Conservation (phyloP, 2,113 vertebrate species). For the Microcebus griseorufus region DNA sequence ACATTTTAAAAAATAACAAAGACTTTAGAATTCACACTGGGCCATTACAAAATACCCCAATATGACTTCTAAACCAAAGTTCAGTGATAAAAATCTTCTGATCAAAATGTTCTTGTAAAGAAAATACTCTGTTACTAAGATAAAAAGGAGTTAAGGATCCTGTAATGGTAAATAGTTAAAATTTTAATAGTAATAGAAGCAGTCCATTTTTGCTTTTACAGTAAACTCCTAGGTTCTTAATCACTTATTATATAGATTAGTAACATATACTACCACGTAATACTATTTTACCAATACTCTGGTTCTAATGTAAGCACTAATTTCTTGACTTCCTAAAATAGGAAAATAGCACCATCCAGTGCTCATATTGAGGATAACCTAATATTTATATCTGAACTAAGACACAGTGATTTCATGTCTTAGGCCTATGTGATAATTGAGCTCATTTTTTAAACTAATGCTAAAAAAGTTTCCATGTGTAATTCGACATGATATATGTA, state of each 20-base stretch:
- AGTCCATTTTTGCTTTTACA: not conserved
- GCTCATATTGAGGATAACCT: constrained; percentile 51
- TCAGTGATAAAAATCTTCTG: not conserved
- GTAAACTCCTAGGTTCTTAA: not conserved
- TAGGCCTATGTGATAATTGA: not conserved
- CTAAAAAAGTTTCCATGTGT: not conserved
- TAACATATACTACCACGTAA: not conserved
- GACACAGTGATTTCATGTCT: not conserved
- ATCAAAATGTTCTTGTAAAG: constrained; percentile 33
- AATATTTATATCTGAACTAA: not conserved
- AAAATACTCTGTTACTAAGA: not conserved
- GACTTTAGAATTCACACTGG: not conserved
- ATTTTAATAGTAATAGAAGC: not conserved
- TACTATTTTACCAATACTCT: not conserved
- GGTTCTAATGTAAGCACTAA: constrained; percentile 11
- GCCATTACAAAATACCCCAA: constrained; percentile 27
- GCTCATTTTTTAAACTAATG: constrained; percentile 19
- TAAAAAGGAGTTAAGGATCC: not conserved
- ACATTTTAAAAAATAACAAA: constrained; percentile 25
- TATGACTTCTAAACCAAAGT: constrained; percentile 16
- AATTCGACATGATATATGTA: not conserved
- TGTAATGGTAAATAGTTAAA: not conserved
- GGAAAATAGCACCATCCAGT: constrained; percentile 70
- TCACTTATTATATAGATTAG: not conserved
- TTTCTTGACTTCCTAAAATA: constrained; percentile 43